Percentiles rank a stretch among this genome's conserved stretches.
These are phyloP conservation scores for Calyptommatus sinebrachiatus DNA, from an alignment of 2,113 vertebrate species.

Conservation along the genomic window DNA sequence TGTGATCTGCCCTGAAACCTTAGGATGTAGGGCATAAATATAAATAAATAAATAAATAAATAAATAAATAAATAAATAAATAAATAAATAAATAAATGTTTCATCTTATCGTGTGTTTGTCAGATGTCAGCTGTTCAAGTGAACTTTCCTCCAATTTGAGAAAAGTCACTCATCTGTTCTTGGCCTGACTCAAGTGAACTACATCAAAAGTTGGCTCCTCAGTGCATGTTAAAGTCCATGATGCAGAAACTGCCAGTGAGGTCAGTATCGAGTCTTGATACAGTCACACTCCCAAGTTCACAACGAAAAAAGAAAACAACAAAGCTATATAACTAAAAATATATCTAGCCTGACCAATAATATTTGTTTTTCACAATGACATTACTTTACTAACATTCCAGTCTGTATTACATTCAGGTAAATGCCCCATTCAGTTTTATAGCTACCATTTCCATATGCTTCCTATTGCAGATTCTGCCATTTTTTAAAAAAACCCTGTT, in stretches of 20 bases:
- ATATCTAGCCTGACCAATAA: background rate
- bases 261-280: no score
- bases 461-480: slow-evolving; percentile 14
- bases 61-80: no score
- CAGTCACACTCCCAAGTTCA: no score
- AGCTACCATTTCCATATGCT: slow-evolving; percentile 13
- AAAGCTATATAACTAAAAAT: no score
- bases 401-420: background rate
- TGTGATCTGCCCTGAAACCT: no score
- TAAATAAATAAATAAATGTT: background rate
- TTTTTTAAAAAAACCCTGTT: slow-evolving; percentile 22
- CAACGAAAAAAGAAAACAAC: no score
- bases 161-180: background rate
- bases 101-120: background rate
- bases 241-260: no score
- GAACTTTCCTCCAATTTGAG: background rate
- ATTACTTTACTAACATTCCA: background rate
- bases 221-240: no score
- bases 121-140: background rate
- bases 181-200: no score
- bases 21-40: no score
- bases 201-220: no score
- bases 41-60: no score
- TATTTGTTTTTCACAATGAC: background rate
- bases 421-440: slow-evolving; percentile 5